A percentile compares a stretch with the other conserved stretches of the same genome.
phyloP scores from a whole-genome alignment of 2,113 vertebrate genomes.

The Ahaetulla prasina region DNA sequence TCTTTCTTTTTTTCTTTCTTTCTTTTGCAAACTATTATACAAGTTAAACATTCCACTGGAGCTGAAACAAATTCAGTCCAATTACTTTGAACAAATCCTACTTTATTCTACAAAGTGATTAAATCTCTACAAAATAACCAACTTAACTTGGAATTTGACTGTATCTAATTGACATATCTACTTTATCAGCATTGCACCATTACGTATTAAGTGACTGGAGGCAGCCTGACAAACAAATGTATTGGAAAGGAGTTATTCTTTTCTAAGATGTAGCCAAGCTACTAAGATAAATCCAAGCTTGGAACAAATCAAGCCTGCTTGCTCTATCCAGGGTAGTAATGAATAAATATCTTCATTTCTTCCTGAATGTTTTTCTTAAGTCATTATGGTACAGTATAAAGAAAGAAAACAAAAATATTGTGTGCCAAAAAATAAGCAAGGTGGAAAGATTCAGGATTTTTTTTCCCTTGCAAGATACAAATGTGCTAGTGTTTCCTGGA shows the following conservation, averaged over 20 bases:
- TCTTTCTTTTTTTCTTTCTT: neutral
- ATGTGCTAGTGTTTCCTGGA: slow-evolving; percentile 2
- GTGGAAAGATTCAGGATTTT: neutral
- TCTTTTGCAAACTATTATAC: neutral
- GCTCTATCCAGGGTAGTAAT: neutral
- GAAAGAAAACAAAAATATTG: neutral
- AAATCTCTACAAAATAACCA: neutral
- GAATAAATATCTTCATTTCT: neutral
- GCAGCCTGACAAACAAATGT: neutral
- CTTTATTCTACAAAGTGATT: neutral
- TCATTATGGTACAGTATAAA: neutral
- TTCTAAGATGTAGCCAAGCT: neutral
- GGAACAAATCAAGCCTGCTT: neutral
- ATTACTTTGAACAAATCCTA: neutral
- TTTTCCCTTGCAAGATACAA: slow-evolving; percentile 4
- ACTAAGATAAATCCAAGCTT: neutral
- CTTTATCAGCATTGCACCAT: neutral
- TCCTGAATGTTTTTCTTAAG: neutral
- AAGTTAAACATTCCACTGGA: neutral
- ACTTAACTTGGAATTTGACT: neutral
- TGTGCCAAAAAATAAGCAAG: neutral
- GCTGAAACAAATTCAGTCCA: neutral
- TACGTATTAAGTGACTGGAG: neutral
- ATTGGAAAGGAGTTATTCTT: neutral
- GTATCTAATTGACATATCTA: neutral